Evolutionary conservation across 2,797 vertebrate genomes (phyloP), one percentile per base, ranked within the genome.

Genomic region (Epinephelus malabaricus): DNA sequence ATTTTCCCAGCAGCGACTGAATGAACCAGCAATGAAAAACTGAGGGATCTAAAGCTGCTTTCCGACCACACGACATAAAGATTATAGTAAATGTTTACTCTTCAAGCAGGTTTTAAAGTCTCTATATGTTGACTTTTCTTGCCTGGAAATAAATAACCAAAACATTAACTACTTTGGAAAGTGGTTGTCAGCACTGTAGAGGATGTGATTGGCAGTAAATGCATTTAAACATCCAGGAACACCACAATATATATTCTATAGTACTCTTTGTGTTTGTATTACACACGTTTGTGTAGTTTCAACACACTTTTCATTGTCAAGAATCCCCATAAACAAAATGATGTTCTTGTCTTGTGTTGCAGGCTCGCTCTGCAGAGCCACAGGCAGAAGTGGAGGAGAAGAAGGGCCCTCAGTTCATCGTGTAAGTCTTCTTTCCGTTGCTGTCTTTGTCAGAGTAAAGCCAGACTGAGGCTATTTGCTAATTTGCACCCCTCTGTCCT

Each of bases 311-410:
- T 54, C 4, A 34, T 15, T 43, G 3, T 43, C 9, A 51, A 54
- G 34, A 65, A 59, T 38, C 10, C 13, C 27, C 5, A 11, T 8
- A 66, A 12, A 17, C 18, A 40, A 25, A 38, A 34, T 38, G 18
- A 25, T n/a, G 7, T 25, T 19, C 11, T 64, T 18, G 2, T 74
- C 11, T 5, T 76, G 46, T 81, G 25, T 75, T 91, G 19, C 45
- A 96, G 96, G 80, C 94, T 55, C 95, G 92, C 2, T 58, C 60
- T 9, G 90, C 86, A 61, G 92, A 94, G 46, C 76, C 92, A 23
- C 87, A 93, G 80, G 80, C 75, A 9, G 38, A 72, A 43, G 2
- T 87, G 0, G 88, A 90, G 74, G 79, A 73, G 9, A 94, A 64
- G 84, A 96, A 94, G 62, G 19, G 60, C 18, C 90, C 93, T 2